Evolutionary conservation across 2,888 invertebrate genomes (phyloP).

Genomic region (Theretra japonica): DNA sequence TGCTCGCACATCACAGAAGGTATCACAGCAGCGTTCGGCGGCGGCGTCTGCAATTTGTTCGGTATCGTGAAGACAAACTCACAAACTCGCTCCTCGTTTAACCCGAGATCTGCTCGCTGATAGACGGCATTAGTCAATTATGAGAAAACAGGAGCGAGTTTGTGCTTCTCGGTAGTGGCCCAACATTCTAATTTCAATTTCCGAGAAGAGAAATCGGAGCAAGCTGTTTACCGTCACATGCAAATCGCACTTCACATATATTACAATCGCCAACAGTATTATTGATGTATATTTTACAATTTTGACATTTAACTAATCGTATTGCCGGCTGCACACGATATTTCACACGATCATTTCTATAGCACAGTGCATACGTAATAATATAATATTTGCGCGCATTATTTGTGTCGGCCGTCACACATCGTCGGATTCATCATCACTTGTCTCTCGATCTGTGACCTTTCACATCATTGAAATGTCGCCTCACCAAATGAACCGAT

Average conservation of each 20-base stretch:
- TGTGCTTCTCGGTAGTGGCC: constrained; percentile 40
- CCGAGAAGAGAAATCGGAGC: constrained; percentile 51
- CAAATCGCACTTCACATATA: constrained; percentile 55
- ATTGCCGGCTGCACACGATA: constrained; percentile 38
- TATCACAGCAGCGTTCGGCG: constrained; percentile 81
- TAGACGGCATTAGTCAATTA: constrained; percentile 37
- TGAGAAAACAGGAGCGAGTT: constrained; percentile 41
- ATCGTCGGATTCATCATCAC: constrained; percentile 39
- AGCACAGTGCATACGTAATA: constrained; percentile 7
- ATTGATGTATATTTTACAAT: constrained; percentile 45
- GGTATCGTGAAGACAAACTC: constrained; percentile 42
- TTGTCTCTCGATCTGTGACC: constrained; percentile 48
- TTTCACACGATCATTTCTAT: constrained; percentile 29
- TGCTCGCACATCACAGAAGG: constrained; percentile 80
- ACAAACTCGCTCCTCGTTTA: constrained; percentile 35
- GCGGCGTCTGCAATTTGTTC: constrained; percentile 65
- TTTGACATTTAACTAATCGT: constrained; percentile 49
- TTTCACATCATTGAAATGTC: constrained; percentile 61
- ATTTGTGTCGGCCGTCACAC: constrained; percentile 11
- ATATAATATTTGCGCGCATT: constrained; percentile 24
- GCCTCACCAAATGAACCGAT: constrained; percentile 54
- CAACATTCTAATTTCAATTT: constrained; percentile 43
- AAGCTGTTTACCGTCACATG: constrained; percentile 56
- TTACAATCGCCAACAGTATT: constrained; percentile 41
- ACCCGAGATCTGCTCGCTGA: constrained; percentile 37